phyloP scores from a whole-genome alignment of 2,797 vertebrate genomes.

The Perodicticus potto region DNA sequence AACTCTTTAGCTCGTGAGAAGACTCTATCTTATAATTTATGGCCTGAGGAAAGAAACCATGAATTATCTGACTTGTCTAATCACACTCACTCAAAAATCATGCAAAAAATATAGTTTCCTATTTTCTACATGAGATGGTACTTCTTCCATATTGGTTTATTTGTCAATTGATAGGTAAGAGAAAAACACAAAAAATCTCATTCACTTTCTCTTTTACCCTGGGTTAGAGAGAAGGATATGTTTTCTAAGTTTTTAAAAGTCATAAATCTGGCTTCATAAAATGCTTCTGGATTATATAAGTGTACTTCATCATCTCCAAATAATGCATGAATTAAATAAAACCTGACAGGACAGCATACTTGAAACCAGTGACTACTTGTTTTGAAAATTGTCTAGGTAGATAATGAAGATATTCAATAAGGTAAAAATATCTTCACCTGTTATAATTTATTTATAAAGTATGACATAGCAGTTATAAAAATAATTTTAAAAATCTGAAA shows the following conservation, averaged over 20 bases:
- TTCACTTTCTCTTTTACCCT: neutral
- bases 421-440: neutral
- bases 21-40: neutral
- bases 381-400: neutral
- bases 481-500: neutral
- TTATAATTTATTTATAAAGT: neutral
- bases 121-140: neutral
- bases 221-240: neutral
- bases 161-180: constrained; percentile 47
- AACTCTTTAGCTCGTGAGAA: neutral
- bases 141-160: neutral
- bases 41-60: neutral
- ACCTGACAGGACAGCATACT: neutral
- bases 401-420: constrained; percentile 26
- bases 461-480: neutral
- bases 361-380: neutral
- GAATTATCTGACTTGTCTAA: constrained; percentile 51
- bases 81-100: constrained; percentile 50
- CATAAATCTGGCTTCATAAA: neutral
- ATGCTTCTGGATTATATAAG: neutral
- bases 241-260: neutral
- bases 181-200: neutral
- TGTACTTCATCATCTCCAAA: neutral
- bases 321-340: neutral
- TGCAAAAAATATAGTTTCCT: neutral